Evolutionary conservation across 2,888 invertebrate genomes (phyloP).

Genomic region (Ephialtes manifestator): DNA sequence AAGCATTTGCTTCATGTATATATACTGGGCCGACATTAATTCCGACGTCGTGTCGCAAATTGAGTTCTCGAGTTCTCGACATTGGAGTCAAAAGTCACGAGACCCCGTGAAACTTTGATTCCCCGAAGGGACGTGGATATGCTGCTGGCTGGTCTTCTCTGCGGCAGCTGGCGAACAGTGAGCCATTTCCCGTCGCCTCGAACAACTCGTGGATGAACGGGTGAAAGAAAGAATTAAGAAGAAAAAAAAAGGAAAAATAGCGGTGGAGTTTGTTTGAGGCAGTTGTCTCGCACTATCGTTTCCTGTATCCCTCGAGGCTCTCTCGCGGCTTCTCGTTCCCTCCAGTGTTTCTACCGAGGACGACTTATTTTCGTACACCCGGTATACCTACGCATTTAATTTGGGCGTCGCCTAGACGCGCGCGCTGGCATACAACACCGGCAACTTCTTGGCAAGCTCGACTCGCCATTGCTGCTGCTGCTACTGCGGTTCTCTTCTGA

Average conservation of each 20-base stretch:
- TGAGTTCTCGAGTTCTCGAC: background rate
- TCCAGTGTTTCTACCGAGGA: slow-evolving; percentile 72
- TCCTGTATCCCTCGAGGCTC: slow-evolving; percentile 30
- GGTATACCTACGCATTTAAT: slow-evolving; percentile 78
- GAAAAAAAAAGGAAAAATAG: background rate
- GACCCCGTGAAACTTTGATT: slow-evolving; percentile 44
- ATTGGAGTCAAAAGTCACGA: slow-evolving; percentile 35
- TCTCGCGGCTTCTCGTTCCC: slow-evolving; percentile 45
- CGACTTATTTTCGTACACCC: slow-evolving; percentile 78
- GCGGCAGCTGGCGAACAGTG: background rate
- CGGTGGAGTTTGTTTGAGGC: background rate
- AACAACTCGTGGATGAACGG: background rate
- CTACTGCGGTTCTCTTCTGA: background rate
- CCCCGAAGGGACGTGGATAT: background rate
- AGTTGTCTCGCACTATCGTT: slow-evolving; percentile 17
- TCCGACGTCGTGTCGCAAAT: slow-evolving; percentile 31
- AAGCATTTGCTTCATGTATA: background rate
- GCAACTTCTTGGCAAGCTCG: slow-evolving; percentile 69
- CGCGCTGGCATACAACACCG: slow-evolving; percentile 66
- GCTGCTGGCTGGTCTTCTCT: background rate
- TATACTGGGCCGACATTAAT: background rate
- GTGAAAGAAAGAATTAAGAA: background rate
- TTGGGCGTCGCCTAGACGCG: slow-evolving; percentile 78
- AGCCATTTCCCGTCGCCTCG: background rate
- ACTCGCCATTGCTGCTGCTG: slow-evolving; percentile 26